Evolutionary conservation across 2,888 invertebrate species (phyloP).

Genomic region (Zygogramma bicolorata): DNA sequence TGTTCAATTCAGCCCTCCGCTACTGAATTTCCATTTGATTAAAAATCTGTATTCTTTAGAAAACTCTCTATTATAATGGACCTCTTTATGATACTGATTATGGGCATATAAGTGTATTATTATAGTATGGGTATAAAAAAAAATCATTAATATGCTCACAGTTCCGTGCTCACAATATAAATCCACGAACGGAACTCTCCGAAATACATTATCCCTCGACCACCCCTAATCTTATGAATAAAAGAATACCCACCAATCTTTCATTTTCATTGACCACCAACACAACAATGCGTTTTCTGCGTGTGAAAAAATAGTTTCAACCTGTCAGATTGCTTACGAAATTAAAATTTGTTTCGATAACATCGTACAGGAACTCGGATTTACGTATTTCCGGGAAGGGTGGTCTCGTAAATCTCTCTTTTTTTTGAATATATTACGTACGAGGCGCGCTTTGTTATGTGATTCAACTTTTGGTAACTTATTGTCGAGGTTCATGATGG

Average conservation of each 20-base stretch:
- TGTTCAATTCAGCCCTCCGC: too few relatives aligned
- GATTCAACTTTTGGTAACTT: too few relatives aligned
- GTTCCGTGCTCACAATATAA: neutral
- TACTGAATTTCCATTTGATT: too few relatives aligned
- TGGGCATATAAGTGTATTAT: too few relatives aligned
- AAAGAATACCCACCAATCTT: conserved; percentile 38
- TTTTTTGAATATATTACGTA: conserved; percentile 40
- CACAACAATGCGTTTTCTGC: conserved; percentile 43
- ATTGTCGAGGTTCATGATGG: too few relatives aligned
- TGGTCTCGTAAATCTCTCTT: conserved; percentile 51
- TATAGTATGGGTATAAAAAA: neutral
- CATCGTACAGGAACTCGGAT: conserved; percentile 47
- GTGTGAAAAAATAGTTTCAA: conserved; percentile 41
- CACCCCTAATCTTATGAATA: conserved; percentile 41
- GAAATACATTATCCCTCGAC: conserved; percentile 16
- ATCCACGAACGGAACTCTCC: neutral
- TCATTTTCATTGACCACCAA: conserved; percentile 37
- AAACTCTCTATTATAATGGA: too few relatives aligned
- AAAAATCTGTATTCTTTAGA: too few relatives aligned
- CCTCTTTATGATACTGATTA: too few relatives aligned
- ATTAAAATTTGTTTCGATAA: conserved; percentile 42
- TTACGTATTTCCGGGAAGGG: conserved; percentile 49
- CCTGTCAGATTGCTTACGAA: conserved; percentile 38
- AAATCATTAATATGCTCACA: neutral
- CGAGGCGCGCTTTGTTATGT: neutral